Percentiles rank a stretch among this genome's conserved stretches.
Evolutionary conservation across 37 sponge, comb jelly and placozoan genomes (phyloP).

Genomic region (Bolinopsis microptera): DNA sequence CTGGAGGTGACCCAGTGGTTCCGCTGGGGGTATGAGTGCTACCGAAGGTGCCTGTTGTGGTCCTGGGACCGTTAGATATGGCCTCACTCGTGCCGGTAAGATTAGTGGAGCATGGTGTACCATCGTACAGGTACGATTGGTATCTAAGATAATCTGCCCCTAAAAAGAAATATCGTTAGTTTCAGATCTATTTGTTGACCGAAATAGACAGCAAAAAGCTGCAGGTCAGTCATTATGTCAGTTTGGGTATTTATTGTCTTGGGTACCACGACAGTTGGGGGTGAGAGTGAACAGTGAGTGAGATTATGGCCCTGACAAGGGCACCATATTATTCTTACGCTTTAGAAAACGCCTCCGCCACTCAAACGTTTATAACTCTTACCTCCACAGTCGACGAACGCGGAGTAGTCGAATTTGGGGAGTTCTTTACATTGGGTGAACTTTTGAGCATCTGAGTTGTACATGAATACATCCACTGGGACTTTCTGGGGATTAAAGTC

Average conservation of each 20-base stretch:
- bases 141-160: slow-evolving; percentile 38
- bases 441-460: background rate
- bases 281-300: background rate
- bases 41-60: background rate
- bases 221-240: background rate
- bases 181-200: too few relatives aligned
- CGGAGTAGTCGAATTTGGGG: slow-evolving; percentile 65
- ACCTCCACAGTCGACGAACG: slow-evolving; percentile 76
- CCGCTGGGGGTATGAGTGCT: too few relatives aligned
- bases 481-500: slow-evolving; percentile 65
- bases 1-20: background rate
- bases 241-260: background rate
- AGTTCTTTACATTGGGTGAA: slow-evolving; percentile 67
- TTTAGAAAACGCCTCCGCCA: too few relatives aligned
- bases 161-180: background rate
- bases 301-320: too few relatives aligned
- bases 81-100: background rate
- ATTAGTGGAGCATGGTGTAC: background rate
- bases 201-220: too few relatives aligned
- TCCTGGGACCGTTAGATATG: background rate
- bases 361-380: too few relatives aligned
- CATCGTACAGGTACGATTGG: background rate
- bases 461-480: slow-evolving; percentile 71
- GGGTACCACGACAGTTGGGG: too few relatives aligned
- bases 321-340: too few relatives aligned